These are phyloP conservation scores for Parasteatoda tepidariorum DNA, from an alignment of 1,140 invertebrate species.

Conservation along the genomic window DNA sequence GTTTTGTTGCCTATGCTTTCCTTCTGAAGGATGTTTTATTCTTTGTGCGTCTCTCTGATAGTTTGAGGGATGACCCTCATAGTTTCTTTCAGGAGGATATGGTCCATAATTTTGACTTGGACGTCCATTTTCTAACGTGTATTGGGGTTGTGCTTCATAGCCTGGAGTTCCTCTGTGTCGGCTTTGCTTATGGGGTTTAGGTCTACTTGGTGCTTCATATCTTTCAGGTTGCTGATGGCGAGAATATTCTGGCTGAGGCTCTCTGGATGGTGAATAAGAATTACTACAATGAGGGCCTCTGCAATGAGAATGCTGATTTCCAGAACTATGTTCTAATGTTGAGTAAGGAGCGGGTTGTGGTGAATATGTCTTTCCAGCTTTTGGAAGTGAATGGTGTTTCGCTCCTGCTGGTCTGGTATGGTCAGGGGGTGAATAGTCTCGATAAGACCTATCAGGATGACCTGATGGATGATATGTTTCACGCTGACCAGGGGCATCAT, in stretches of 20 bases:
- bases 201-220: not conserved
- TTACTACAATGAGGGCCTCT: too few relatives aligned
- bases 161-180: not conserved
- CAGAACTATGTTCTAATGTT: not conserved
- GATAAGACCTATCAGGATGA: not conserved
- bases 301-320: too few relatives aligned
- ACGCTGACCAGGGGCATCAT: not conserved
- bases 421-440: not conserved
- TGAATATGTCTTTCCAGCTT: not conserved
- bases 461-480: not conserved
- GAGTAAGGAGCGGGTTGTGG: not conserved
- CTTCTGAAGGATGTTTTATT: not conserved
- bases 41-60: not conserved
- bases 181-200: not conserved
- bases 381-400: not conserved
- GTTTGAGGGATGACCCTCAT: not conserved
- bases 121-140: not conserved
- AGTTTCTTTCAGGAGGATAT: not conserved
- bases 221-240: not conserved
- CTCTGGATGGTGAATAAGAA: not conserved
- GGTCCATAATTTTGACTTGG: too few relatives aligned
- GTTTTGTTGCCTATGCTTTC: not conserved
- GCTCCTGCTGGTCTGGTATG: not conserved
- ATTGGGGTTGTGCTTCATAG: not conserved
- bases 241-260: not conserved